These are phyloP conservation scores for Drosophila takahashii DNA, from an alignment of 1,140 invertebrate species.

Conservation along the genomic window DNA sequence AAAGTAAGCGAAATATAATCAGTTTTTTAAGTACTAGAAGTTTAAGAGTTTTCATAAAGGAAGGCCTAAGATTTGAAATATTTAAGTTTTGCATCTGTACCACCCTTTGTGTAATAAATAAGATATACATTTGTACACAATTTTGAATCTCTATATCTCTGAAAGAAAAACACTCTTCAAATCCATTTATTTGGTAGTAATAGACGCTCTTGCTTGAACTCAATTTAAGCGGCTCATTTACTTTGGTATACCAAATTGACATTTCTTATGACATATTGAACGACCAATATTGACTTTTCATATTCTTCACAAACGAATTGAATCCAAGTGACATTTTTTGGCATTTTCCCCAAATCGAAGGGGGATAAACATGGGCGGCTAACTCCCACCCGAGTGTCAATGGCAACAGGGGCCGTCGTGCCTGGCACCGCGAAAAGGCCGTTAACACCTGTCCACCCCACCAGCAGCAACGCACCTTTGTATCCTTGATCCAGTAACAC, in stretches of 20 bases:
- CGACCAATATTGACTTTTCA: slow-evolving; percentile 8
- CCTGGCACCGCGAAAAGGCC: slow-evolving; percentile 21
- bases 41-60: too few relatives aligned
- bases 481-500: slow-evolving; percentile 45
- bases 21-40: too few relatives aligned
- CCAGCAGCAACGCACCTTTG: neutral
- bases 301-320: slow-evolving; percentile 28
- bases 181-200: neutral
- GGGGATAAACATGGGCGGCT: slow-evolving; percentile 29
- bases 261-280: slow-evolving; percentile 2
- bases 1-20: neutral
- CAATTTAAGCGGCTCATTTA: neutral
- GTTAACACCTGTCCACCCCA: slow-evolving; percentile 33
- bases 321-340: slow-evolving; percentile 30
- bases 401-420: slow-evolving; percentile 27
- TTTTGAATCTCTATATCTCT: neutral
- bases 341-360: neutral
- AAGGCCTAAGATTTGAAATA: too few relatives aligned
- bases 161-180: neutral
- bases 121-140: too few relatives aligned
- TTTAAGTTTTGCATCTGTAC: too few relatives aligned
- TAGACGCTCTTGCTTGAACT: neutral
- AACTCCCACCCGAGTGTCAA: slow-evolving; percentile 17
- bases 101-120: too few relatives aligned
- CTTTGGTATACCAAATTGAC: neutral